Conservation (phyloP, 2,797 vertebrate genomes). For the Acrossocheilus wenchowensis region DNA sequence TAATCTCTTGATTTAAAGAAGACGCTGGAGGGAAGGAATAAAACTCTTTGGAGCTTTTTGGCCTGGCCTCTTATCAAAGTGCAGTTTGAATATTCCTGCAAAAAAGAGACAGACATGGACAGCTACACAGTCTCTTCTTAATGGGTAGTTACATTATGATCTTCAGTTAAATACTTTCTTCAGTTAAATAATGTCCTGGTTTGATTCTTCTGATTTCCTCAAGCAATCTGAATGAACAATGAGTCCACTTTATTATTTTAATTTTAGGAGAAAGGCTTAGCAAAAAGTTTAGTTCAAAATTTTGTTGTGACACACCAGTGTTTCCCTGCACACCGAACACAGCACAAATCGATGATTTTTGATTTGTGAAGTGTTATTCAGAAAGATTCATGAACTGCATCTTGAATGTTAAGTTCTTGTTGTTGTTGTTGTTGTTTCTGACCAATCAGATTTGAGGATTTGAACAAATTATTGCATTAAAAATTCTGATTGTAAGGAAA, state of each 20-base stretch:
- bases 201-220: slow-evolving; percentile 5
- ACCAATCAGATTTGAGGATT: background rate
- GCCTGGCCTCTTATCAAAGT: slow-evolving; percentile 44
- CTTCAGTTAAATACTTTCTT: slow-evolving; percentile 32
- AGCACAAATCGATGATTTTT: background rate
- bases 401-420: background rate
- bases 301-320: background rate
- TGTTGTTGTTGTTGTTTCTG: background rate
- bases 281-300: background rate
- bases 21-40: slow-evolving; percentile 33
- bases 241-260: background rate
- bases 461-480: background rate
- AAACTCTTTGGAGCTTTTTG: slow-evolving; percentile 31
- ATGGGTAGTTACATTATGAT: slow-evolving; percentile 23
- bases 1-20: slow-evolving; percentile 61
- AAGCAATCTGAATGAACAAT: background rate
- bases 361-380: background rate
- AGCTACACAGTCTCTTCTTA: slow-evolving; percentile 6
- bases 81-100: slow-evolving; percentile 27
- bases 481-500: too few relatives aligned
- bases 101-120: slow-evolving; percentile 5
- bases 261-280: background rate
- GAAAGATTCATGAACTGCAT: background rate
- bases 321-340: background rate
- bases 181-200: slow-evolving; percentile 28